Percentiles rank a stretch among this genome's conserved stretches.
Evolutionary conservation across 2,113 vertebrate species (phyloP).

Genomic region (Phalacrocorax brasilianus): DNA sequence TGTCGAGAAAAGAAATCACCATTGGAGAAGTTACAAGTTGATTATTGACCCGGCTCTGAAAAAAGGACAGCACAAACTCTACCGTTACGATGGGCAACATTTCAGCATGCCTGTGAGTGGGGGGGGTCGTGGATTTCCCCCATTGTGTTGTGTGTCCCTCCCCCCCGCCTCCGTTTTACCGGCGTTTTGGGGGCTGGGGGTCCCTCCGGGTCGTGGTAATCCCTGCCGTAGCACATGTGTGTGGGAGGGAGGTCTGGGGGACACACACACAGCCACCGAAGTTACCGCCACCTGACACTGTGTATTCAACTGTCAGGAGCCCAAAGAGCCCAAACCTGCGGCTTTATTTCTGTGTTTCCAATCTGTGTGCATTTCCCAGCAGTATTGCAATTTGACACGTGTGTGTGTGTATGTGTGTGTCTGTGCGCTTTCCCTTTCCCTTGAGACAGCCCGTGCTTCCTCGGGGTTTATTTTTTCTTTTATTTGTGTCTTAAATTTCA

Average conservation of each 20-base stretch:
- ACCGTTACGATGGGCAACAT: constrained; percentile 96
- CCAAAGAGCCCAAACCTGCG: constrained; percentile 19
- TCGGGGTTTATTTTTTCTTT: constrained; percentile 24
- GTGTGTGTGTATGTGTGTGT: constrained; percentile 3
- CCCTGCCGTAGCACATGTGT: neutral
- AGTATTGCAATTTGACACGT: constrained; percentile 70
- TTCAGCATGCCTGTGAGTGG: constrained; percentile 92
- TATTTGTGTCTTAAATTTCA: constrained; percentile 28
- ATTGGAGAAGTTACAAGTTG: constrained; percentile 99
- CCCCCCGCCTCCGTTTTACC: neutral
- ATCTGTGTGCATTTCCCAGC: constrained; percentile 60
- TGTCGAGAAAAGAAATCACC: constrained; percentile 95
- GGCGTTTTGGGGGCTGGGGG: neutral
- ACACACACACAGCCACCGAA: neutral
- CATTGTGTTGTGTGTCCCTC: neutral
- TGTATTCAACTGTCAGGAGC: constrained; percentile 64
- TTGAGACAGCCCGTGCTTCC: neutral
- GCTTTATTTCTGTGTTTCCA: constrained; percentile 48
- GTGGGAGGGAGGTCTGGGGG: neutral
- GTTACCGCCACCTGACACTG: constrained; percentile 62
- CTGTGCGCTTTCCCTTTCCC: neutral
- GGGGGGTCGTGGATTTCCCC: neutral
- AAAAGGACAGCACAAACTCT: constrained; percentile 96
- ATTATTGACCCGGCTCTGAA: constrained; percentile 98
- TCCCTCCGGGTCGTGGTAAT: neutral